Evolutionary conservation across 2,113 vertebrate species (phyloP).

Genomic region (Mirza zaza): DNA sequence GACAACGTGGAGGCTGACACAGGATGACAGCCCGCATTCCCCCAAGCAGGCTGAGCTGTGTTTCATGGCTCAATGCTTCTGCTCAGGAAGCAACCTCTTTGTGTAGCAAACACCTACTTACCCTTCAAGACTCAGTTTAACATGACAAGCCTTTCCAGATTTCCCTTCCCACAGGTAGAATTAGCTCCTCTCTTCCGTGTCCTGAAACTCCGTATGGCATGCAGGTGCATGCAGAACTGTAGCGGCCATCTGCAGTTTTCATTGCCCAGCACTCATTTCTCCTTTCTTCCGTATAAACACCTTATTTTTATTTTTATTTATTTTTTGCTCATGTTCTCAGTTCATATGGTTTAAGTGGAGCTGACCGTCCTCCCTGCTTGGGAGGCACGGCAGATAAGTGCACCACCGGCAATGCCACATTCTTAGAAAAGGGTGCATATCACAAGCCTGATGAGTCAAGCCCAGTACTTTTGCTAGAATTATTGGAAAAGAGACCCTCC

Average conservation of each 20-base stretch:
- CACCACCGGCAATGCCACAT: not conserved
- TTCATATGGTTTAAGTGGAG: not conserved
- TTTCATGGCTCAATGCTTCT: not conserved
- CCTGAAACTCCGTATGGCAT: too few relatives aligned
- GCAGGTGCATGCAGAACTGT: not conserved
- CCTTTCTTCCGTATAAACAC: not conserved
- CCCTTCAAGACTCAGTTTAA: not conserved
- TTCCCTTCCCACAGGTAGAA: not conserved
- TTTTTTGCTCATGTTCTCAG: not conserved
- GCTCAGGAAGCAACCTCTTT: not conserved
- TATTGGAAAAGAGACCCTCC: not conserved
- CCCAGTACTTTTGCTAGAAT: not conserved
- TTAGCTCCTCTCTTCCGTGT: not conserved
- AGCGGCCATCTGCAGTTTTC: not conserved
- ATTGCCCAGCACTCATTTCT: not conserved
- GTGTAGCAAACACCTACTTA: not conserved
- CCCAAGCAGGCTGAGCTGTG: not conserved
- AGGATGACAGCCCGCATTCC: not conserved
- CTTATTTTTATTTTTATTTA: not conserved
- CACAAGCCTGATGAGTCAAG: not conserved
- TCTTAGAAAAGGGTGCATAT: not conserved
- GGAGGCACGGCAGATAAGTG: not conserved
- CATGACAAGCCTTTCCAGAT: not conserved
- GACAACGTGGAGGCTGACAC: not conserved
- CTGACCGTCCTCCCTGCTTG: not conserved